A percentile compares a stretch with the other conserved stretches of the same genome.
Evolutionary conservation across 1,140 invertebrate species (phyloP).

Genomic region (Neodiprion lecontei): DNA sequence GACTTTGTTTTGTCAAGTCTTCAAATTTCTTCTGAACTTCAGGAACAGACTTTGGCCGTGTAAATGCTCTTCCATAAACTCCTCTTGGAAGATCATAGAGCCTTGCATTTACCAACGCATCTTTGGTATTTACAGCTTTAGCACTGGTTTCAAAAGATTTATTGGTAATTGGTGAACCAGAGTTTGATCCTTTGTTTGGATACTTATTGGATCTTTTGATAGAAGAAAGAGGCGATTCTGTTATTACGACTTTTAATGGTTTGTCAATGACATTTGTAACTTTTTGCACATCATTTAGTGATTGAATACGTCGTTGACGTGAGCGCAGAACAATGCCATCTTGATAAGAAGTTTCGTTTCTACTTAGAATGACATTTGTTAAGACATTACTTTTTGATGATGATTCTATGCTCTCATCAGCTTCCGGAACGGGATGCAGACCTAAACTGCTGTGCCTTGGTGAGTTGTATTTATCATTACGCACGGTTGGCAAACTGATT

Average conservation of each 20-base stretch:
- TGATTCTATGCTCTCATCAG: neutral
- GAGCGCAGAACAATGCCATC: neutral
- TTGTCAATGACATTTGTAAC: neutral
- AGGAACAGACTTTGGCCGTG: conserved; percentile 5
- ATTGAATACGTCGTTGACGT: neutral
- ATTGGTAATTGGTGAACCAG: neutral
- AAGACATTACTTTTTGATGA: neutral
- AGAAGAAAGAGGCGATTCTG: neutral
- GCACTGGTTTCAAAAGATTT: neutral
- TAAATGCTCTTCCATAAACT: conserved; percentile 5
- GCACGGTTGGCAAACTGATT: neutral
- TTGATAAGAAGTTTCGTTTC: neutral
- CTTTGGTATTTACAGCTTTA: neutral
- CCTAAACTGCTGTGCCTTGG: neutral
- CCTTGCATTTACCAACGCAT: neutral
- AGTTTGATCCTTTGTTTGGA: neutral
- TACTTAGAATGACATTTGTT: neutral
- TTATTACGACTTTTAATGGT: neutral
- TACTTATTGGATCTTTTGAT: neutral
- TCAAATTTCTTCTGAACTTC: conserved; percentile 12
- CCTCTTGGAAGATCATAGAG: neutral
- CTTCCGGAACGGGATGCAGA: neutral
- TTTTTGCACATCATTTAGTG: neutral
- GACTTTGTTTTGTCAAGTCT: conserved; percentile 6
- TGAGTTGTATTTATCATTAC: neutral